phyloP scores from a whole-genome alignment of 2,888 invertebrate species.

The Pyrrhosoma nymphula region DNA sequence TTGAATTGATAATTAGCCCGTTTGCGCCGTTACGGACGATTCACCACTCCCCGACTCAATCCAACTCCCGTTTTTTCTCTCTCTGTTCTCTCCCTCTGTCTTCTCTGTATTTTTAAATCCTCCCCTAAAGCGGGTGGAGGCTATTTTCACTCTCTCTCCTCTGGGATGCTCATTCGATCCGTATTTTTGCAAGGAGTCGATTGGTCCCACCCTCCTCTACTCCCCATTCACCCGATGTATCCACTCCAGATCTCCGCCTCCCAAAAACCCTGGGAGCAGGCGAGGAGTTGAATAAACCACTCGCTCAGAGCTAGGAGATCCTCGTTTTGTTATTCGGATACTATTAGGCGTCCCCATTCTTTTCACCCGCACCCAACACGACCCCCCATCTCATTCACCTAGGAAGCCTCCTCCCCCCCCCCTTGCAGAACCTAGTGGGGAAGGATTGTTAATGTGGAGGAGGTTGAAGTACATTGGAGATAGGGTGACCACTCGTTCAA shows the following conservation, averaged over 20 bases:
- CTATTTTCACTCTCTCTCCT: neutral
- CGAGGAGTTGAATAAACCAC: neutral
- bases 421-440: neutral
- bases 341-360: neutral
- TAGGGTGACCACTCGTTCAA: too few relatives aligned
- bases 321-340: conserved; percentile 1
- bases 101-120: neutral
- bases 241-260: neutral
- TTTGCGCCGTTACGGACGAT: neutral
- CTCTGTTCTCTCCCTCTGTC: neutral
- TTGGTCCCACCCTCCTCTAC: neutral
- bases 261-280: neutral
- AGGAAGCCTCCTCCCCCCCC: neutral
- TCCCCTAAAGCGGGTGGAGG: neutral
- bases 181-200: conserved; percentile 14
- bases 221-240: neutral
- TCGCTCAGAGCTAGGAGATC: neutral
- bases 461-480: too few relatives aligned
- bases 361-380: neutral
- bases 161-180: neutral
- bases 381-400: too few relatives aligned
- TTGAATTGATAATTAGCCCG: conserved; percentile 24
- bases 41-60: neutral
- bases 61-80: neutral
- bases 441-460: neutral